Evolutionary conservation across 2,113 vertebrate species (phyloP).

Genomic region (Indicator maculatus): DNA sequence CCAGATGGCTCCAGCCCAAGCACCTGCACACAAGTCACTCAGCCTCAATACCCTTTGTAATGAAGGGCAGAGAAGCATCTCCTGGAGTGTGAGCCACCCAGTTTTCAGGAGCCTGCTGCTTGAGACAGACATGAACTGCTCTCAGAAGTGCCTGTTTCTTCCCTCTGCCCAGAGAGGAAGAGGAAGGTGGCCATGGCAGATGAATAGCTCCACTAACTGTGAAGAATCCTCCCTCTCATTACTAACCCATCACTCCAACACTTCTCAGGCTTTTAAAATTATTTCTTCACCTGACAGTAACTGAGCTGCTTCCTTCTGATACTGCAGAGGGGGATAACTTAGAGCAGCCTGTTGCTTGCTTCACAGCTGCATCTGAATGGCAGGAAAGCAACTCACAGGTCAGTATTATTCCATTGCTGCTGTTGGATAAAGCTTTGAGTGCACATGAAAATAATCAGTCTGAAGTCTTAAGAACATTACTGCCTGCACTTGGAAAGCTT

Average conservation of each 20-base stretch:
- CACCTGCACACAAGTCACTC: not conserved
- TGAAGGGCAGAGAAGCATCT: not conserved
- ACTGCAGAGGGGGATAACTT: not conserved
- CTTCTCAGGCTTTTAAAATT: not conserved
- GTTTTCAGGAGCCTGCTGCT: not conserved
- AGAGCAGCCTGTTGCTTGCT: not conserved
- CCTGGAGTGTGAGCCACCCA: not conserved
- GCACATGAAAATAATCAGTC: not conserved
- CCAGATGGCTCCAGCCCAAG: not conserved
- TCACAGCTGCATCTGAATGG: not conserved
- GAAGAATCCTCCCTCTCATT: not conserved
- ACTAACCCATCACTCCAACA: not conserved
- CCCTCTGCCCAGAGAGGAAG: not conserved
- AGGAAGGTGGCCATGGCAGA: not conserved
- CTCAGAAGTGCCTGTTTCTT: not conserved
- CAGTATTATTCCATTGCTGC: not conserved
- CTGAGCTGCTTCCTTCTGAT: not conserved
- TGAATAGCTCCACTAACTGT: not conserved
- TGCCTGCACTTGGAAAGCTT: conserved; percentile 44
- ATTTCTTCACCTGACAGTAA: not conserved
- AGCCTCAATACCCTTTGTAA: not conserved
- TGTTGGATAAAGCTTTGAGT: not conserved
- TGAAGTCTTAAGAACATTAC: not conserved
- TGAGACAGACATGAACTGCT: not conserved
- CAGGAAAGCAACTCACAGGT: not conserved